Base-by-base conservation (phyloP, 2,797 vertebrate genomes). In the Coracias cyanogaster region DNA sequence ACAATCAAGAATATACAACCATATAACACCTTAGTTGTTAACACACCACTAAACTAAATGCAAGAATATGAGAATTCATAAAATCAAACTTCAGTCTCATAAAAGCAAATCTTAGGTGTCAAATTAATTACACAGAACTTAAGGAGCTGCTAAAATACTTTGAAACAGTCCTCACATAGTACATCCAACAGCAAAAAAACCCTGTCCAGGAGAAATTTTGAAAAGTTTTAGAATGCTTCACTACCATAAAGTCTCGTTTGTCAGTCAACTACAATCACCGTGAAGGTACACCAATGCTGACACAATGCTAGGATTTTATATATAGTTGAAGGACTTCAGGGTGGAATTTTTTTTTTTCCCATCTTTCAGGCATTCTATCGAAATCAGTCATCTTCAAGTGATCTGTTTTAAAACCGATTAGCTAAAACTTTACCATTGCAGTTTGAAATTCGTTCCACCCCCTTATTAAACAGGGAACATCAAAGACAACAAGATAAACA, bases 311-410 rank as follows among this genome's bases (percentile, higher is more conserved):
- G 9, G 11, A 62, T 43, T 87, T 88, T 31, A 64, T 25, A 80
- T 0, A 37, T 4, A 6, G 67, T 18, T 1, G 0, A 10, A 1
- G 85, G 33, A 55, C 52, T 29, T 25, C 1, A 3, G 22, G 6
- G 10, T 12, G 21, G 3, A 3, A 3, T 3, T 29, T 14, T 16
- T 7, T 9, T 4, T 2, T 2, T 46, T 43, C n/a, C n/a, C 17
- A 46, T 61, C 52, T 89, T 92, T 52, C 37, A 64, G 22, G 15
- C 52, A 14, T 72, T 89, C 67, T 41, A 82, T 62, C 28, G 83
- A 86, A 67, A 71, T 45, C 39, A 37, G 20, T 13, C 35, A 43
- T n/a, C 35, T 52, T 12, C 3, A 45, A 66, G n/a, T 77, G 37
- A 61, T 10, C 20, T 33, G 9, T 33, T 92, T 90, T 82, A 46